A percentile compares a stretch with the other conserved stretches of the same genome.
Conservation (phyloP, 2,888 invertebrate genomes). For the Coleophora deauratella region DNA sequence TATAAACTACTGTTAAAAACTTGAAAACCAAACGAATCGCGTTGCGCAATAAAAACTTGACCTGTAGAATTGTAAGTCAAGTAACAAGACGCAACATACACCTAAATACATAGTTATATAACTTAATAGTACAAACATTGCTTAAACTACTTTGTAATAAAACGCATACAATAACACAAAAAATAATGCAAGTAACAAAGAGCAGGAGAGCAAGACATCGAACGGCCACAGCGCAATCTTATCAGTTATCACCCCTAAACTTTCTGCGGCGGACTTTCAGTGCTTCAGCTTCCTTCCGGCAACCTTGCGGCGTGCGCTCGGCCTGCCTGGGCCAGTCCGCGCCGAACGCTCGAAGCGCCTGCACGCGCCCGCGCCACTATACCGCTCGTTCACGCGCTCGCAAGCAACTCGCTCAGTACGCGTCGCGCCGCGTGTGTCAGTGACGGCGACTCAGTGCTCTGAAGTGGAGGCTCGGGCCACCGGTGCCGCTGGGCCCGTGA, state of each 20-base stretch:
- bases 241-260: constrained; percentile 43
- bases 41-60: no score
- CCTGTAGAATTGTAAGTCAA: no score
- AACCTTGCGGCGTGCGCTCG: constrained; percentile 45
- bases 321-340: constrained; percentile 58
- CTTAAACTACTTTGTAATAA: not conserved
- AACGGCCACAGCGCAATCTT: not conserved
- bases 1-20: no score
- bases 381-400: not conserved
- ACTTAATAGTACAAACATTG: not conserved
- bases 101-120: not conserved
- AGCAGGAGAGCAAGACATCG: not conserved
- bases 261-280: constrained; percentile 46
- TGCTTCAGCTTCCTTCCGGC: constrained; percentile 66
- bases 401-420: constrained; percentile 26
- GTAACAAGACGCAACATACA: not conserved
- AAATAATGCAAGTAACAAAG: not conserved
- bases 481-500: constrained; percentile 62
- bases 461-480: constrained; percentile 66
- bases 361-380: constrained; percentile 31
- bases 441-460: constrained; percentile 63
- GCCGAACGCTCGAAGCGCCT: constrained; percentile 46
- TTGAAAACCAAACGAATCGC: no score
- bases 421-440: constrained; percentile 49
- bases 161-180: not conserved